Base-by-base conservation (phyloP, 1,140 invertebrate species). In the Aphelenchoides besseyi region DNA sequence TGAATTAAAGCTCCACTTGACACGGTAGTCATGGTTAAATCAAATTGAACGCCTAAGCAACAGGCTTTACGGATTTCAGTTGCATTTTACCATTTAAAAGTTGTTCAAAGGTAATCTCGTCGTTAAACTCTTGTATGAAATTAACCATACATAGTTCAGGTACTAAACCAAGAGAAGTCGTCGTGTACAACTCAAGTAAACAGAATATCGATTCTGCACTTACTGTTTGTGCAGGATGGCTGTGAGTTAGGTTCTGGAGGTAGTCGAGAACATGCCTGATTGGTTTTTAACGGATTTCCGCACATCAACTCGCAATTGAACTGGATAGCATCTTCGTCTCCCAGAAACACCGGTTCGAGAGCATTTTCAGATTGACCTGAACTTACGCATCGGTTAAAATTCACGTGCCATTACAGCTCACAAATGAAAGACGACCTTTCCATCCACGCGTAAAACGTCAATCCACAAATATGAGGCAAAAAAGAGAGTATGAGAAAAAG, bases 51-150 rank as follows among this genome's bases (percentile, higher is more conserved):
- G 23, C 41, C 41, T 48, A 12, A 48, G n/a, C n/a, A n/a, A n/a
- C n/a, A n/a, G n/a, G n/a, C n/a, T n/a, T n/a, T n/a, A 41, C n/a
- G n/a, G 37, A 8, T 41, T 41, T 41, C 5, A 41, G 5, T 33
- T 18, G 18, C 5, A 5, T 29, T 23, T 28, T 33, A 59, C 55
- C 5, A 18, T 33, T 59, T 23, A 59, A 59, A 5, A 59, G 18
- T 28, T 8, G 18, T 8, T 59, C 5, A 23, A 59, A 59, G 26
- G 5, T 59, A 5, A 8, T 59, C 32, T 59, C 55, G 55, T 59
- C 55, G 55, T 59, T 59, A 23, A 59, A 59, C 55, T 59, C 55
- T 33, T 59, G 55, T 8, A 59, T 59, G 18, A 59, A 59, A 23
- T 59, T 33, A 8, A 33, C 5, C 5, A 59, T 5, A 33, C 55